Percentiles rank a stretch among this genome's conserved stretches.
Conservation (phyloP, 2,113 vertebrate species). For the Guaruba guarouba region DNA sequence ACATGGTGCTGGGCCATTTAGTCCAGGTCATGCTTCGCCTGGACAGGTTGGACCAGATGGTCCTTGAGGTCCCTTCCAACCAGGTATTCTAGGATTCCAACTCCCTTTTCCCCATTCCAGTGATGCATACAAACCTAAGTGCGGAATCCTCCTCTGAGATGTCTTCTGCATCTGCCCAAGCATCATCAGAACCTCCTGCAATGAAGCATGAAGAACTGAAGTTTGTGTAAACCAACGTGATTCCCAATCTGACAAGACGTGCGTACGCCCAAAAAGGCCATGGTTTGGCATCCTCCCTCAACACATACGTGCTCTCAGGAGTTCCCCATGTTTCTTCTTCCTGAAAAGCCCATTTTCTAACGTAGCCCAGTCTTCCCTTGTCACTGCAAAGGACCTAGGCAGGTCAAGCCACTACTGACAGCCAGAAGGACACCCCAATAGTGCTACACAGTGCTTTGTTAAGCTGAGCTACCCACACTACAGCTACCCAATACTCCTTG, state of each 20-base stretch:
- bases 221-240: not conserved
- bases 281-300: not conserved
- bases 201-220: not conserved
- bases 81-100: not conserved
- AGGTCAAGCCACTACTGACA: not conserved
- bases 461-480: not conserved
- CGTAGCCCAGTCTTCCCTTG: not conserved
- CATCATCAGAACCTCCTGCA: constrained; percentile 90
- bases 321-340: not conserved
- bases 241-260: not conserved
- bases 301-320: not conserved
- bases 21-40: not conserved
- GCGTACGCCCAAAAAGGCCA: rapidly evolving
- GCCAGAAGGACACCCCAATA: not conserved
- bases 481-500: not conserved
- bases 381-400: not conserved
- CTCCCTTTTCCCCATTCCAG: not conserved
- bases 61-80: not conserved
- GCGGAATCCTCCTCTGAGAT: constrained; percentile 87
- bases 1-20: not conserved
- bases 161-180: constrained; percentile 87
- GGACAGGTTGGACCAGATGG: not conserved
- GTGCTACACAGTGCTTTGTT: not conserved
- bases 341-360: not conserved
- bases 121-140: constrained; percentile 78